Evolutionary conservation across 1,140 invertebrate species (phyloP).

Genomic region (Cyclargus thomasi): DNA sequence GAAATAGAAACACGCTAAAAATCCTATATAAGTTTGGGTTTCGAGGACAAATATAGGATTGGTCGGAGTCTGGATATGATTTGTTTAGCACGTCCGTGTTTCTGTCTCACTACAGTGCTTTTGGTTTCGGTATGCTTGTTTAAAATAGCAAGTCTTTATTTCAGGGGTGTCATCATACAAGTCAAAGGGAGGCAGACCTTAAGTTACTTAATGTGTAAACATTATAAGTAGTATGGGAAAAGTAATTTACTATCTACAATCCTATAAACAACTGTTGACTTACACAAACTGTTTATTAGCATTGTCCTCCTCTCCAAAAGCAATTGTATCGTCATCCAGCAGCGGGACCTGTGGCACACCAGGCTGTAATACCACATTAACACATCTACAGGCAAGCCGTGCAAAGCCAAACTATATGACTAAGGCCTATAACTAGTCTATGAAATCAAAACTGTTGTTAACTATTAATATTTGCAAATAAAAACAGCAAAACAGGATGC

Average conservation of each 20-base stretch:
- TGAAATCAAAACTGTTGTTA: neutral
- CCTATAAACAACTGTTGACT: constrained; percentile 34
- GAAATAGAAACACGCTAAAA: no score
- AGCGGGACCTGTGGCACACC: constrained; percentile 82
- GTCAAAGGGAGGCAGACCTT: no score
- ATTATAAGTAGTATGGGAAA: no score
- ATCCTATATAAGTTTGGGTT: no score
- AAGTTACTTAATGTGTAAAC: no score
- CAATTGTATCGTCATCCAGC: constrained; percentile 89
- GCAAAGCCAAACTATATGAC: constrained; percentile 54
- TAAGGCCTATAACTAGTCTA: neutral
- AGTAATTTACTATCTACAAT: neutral
- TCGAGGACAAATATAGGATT: no score
- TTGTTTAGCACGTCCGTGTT: no score
- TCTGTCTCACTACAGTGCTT: no score
- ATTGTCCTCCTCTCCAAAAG: constrained; percentile 89
- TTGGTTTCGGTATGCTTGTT: no score
- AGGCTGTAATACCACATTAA: constrained; percentile 63
- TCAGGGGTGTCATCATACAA: no score
- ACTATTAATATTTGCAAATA: neutral
- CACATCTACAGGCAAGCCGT: constrained; percentile 61
- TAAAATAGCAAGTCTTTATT: no score
- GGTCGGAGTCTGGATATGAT: no score
- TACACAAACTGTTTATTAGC: constrained; percentile 70
- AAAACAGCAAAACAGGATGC: neutral